Percentiles rank a stretch among this genome's conserved stretches.
Evolutionary conservation across 1,140 invertebrate genomes (phyloP).

Genomic region (Cotesia chilonis): DNA sequence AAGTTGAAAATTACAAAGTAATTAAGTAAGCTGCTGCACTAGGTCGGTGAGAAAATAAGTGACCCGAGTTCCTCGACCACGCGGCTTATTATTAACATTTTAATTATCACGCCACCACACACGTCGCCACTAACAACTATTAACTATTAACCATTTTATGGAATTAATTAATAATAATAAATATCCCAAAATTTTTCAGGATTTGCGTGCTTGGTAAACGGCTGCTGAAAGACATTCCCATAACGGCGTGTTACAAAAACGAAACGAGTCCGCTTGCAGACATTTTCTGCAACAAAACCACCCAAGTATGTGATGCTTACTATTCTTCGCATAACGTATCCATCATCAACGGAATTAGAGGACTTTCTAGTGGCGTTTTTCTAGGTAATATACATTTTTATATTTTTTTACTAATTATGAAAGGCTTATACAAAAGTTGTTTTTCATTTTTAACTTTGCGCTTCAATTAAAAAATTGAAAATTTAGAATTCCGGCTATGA

Average conservation of each 20-base stretch:
- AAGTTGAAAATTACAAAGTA: not conserved
- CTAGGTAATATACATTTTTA: slow-evolving; percentile 66
- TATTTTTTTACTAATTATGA: too few relatives aligned
- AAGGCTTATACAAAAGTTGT: too few relatives aligned
- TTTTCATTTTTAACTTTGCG: too few relatives aligned
- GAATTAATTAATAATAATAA: too few relatives aligned
- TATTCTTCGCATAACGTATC: slow-evolving; percentile 70
- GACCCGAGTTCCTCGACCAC: slow-evolving; percentile 5
- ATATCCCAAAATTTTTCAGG: slow-evolving; percentile 68
- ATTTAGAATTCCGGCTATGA: too few relatives aligned
- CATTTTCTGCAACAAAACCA: slow-evolving; percentile 75
- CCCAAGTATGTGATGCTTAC: slow-evolving; percentile 78
- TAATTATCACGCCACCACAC: slow-evolving; percentile 25
- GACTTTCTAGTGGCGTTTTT: slow-evolving; percentile 80
- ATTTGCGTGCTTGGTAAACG: slow-evolving; percentile 93
- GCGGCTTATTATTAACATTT: not conserved
- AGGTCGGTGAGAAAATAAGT: slow-evolving; percentile 20
- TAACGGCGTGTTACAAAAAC: slow-evolving; percentile 81
- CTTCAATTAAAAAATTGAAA: too few relatives aligned
- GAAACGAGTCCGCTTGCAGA: slow-evolving; percentile 71
- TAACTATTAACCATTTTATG: not conserved
- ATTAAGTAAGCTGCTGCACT: not conserved
- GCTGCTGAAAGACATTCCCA: slow-evolving; percentile 78
- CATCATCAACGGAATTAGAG: slow-evolving; percentile 76
- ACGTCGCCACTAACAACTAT: slow-evolving; percentile 21